Conservation (phyloP, 2,888 invertebrate genomes). For the Morinoia aosen region DNA sequence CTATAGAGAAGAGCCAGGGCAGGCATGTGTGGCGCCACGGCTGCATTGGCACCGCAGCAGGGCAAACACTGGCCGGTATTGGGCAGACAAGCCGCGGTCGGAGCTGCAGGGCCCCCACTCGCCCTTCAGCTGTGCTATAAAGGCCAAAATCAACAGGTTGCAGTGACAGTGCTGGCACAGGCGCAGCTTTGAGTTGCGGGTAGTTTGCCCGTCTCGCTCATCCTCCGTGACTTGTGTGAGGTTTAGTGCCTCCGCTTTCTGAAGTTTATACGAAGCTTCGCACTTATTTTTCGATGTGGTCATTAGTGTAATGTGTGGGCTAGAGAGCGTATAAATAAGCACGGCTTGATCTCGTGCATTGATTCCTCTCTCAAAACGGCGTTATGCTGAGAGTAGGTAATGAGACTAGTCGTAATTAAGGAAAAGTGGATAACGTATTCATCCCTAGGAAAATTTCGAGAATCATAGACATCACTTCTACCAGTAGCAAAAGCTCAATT, state of each 20-base stretch:
- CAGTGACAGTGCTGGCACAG: background rate
- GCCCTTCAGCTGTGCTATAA: slow-evolving; percentile 14
- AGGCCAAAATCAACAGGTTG: background rate
- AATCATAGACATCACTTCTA: too few relatives aligned
- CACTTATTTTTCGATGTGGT: background rate
- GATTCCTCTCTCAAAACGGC: too few relatives aligned
- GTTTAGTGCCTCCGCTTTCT: background rate
- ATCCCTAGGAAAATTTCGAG: too few relatives aligned
- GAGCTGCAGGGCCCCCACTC: background rate
- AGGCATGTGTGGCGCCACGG: background rate
- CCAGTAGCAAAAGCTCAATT: too few relatives aligned
- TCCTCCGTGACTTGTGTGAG: background rate
- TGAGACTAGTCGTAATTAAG: too few relatives aligned
- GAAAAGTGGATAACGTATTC: too few relatives aligned
- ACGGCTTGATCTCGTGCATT: too few relatives aligned
- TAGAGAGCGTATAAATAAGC: too few relatives aligned
- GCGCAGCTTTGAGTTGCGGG: background rate
- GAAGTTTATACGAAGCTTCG: background rate
- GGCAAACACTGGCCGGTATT: background rate
- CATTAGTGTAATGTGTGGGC: too few relatives aligned
- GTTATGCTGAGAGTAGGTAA: too few relatives aligned
- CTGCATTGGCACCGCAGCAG: background rate
- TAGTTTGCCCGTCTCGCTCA: background rate
- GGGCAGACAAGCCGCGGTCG: too few relatives aligned
- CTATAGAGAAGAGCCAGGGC: background rate